Percentiles rank a stretch among this genome's conserved stretches.
Conservation (phyloP, 2,888 invertebrate genomes). For the Noctua fimbriata region DNA sequence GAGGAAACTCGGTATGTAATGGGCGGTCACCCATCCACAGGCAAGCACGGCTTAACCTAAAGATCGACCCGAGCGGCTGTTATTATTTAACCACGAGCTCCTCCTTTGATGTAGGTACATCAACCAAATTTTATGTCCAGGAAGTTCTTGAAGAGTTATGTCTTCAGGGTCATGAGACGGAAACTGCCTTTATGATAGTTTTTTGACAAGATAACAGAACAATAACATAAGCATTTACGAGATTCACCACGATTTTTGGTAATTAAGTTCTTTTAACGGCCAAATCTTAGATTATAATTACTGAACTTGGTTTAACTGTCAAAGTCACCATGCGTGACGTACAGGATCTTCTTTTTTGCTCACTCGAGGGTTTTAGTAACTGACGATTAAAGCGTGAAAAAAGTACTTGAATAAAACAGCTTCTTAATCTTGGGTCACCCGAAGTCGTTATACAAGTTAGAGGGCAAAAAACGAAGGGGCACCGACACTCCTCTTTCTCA, state of each 20-base stretch:
- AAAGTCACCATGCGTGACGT: constrained; percentile 30
- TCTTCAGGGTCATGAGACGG: constrained; percentile 30
- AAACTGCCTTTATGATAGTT: constrained; percentile 36
- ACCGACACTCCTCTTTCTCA: constrained; percentile 35
- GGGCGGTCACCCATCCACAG: too few relatives aligned
- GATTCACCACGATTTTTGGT: neutral
- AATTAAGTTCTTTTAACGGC: constrained; percentile 14
- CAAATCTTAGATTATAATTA: constrained; percentile 1
- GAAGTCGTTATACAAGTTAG: neutral
- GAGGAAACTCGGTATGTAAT: too few relatives aligned
- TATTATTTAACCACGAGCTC: too few relatives aligned
- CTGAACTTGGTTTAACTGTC: constrained; percentile 11
- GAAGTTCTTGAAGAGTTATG: constrained; percentile 21
- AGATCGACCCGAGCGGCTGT: too few relatives aligned
- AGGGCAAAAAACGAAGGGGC: constrained; percentile 38
- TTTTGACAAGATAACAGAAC: constrained; percentile 32
- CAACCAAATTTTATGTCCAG: neutral
- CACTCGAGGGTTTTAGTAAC: constrained; percentile 18
- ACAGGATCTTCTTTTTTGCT: constrained; percentile 23
- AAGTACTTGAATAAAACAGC: constrained; percentile 11
- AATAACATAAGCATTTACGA: constrained; percentile 27
- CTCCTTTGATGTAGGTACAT: neutral
- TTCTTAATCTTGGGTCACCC: constrained; percentile 8
- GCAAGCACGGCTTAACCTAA: too few relatives aligned
- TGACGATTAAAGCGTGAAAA: constrained; percentile 30